Evolutionary conservation across 2,113 vertebrate species (phyloP), one percentile per base, ranked within the genome.

Genomic region (Nycticebus coucang): DNA sequence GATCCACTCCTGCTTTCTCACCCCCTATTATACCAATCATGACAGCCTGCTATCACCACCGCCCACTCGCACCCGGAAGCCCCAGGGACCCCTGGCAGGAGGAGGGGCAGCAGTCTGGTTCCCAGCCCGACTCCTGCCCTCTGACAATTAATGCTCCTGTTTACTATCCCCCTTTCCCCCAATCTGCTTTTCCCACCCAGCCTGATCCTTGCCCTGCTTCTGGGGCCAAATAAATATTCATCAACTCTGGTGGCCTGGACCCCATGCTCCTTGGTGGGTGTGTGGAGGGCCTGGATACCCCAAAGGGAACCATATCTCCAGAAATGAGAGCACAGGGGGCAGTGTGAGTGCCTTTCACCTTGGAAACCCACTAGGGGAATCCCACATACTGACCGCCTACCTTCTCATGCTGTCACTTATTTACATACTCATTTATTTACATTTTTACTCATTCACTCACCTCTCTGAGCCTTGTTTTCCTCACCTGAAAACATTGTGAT

Each of bases 191-290:
- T 37, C 45, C 94, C 35, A 35, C 85, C 22, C 45, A 85, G 12
- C 41, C 35, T 26, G 60, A 45, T 28, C 28, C 62, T 74, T 41
- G 22, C 55, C 17, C 86, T 62, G 13, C 33, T 81, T 79, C 91
- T 81, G 24, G 90, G 88, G 84, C 83, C 88, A 95, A 97, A 97
- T 97, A 97, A 97, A 97, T 37, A 37, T n/a, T 88, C 91, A 62
- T 66, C 55, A 68, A 78, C 80, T 72, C 35, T 30, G 26, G 80
- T 59, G 74, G 69, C 77, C 24, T 79, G 75, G 35, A 2, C 30
- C 30, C 9, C 17, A 0, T 57, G 33, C 69, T 93, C 14, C 35
- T 78, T 59, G 75, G 35, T 45, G 24, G 82, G 33, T 35, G 79
- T 12, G 1, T 35, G 3, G 30, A 35, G 24, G 50, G 75, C 24